A percentile compares a stretch with the other conserved stretches of the same genome.
Evolutionary conservation across 2,888 invertebrate genomes (phyloP).

Genomic region (Craniophora ligustri): DNA sequence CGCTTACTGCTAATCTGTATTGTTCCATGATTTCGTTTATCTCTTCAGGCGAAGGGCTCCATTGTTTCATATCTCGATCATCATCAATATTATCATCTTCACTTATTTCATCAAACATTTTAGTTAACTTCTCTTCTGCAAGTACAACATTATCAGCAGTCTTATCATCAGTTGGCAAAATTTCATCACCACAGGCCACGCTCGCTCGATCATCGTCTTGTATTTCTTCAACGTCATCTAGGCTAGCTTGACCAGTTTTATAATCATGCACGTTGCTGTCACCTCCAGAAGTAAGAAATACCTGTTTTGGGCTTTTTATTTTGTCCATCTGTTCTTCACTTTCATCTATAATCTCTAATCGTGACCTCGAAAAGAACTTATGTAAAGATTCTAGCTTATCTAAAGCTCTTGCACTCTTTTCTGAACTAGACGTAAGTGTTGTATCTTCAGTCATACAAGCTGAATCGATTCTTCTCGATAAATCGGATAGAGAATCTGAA

Average conservation of each 20-base stretch:
- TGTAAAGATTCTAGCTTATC: conserved; percentile 82
- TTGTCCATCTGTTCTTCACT: conserved; percentile 76
- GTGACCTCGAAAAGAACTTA: conserved; percentile 81
- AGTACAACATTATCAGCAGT: conserved; percentile 1
- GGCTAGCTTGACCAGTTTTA: conserved; percentile 77
- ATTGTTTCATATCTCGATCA: conserved; percentile 32
- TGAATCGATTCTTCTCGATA: conserved; percentile 75
- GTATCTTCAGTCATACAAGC: conserved; percentile 82
- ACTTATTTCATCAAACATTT: conserved; percentile 43
- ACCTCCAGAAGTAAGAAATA: conserved; percentile 29
- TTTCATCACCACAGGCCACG: conserved; percentile 28
- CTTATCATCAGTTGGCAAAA: conserved; percentile 1
- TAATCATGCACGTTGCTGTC: conserved; percentile 31
- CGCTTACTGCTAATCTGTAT: conserved; percentile 32
- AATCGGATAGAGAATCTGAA: conserved; percentile 76
- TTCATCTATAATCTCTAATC: conserved; percentile 84
- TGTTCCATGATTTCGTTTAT: conserved; percentile 24
- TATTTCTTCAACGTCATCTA: conserved; percentile 83
- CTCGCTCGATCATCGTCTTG: conserved; percentile 67
- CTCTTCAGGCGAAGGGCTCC: conserved; percentile 35
- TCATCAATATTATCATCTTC: conserved; percentile 47
- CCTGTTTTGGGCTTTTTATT: conserved; percentile 47
- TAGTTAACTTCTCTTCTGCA: conserved; percentile 16
- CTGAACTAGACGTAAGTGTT: conserved; percentile 68
- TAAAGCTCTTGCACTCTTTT: conserved; percentile 75